Base-by-base conservation (phyloP, 1,140 invertebrate species). In the Eubasilissa regina region DNA sequence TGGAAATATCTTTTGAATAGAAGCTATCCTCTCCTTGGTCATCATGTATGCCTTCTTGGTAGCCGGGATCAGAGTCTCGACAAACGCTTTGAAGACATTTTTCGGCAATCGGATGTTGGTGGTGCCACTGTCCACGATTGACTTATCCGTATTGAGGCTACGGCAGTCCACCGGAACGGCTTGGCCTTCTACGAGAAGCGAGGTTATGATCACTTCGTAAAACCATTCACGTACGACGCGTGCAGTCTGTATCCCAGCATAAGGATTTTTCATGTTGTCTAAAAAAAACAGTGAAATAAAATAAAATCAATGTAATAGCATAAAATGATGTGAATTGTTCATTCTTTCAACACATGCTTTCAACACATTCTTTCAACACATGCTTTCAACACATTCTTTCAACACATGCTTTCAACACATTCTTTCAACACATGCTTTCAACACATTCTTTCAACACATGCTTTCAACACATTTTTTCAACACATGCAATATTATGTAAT, bases 121-220 rank as follows among this genome's bases (percentile, higher is more conserved):
- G 12, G 82, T 83, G 44, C 82, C 82, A 51, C 82, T 83, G 70
- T 83, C 82, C 0, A 83, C 76, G 17, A 83, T 83, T 11, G 82
- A 48, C 64, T 80, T 81, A 21, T 83, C 75, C 0, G 64, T 73
- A 44, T 83, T 83, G 12, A 81, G 55, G 12, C 17, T 66, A 9
- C 55, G 66, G 53, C 82, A 83, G 48, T 81, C 80, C 19, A 83
- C 60, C 3, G 51, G 44, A 12, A 83, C 35, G 11, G 56, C 66
- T 44, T 45, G 56, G 15, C 62, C 78, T 55, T 80, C 70, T 12
- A 81, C 70, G 12, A 53, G 48, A 47, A 83, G 17, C 43, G 73
- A 75, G 13, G 80, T 83, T 43, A 83, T 51, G 19, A 83, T 77
- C n/a, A 83, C 74, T 77, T 83, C 80, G 66, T 83, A 83, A 66